Conservation (phyloP, 2,888 invertebrate species). For the Acronicta psi region DNA sequence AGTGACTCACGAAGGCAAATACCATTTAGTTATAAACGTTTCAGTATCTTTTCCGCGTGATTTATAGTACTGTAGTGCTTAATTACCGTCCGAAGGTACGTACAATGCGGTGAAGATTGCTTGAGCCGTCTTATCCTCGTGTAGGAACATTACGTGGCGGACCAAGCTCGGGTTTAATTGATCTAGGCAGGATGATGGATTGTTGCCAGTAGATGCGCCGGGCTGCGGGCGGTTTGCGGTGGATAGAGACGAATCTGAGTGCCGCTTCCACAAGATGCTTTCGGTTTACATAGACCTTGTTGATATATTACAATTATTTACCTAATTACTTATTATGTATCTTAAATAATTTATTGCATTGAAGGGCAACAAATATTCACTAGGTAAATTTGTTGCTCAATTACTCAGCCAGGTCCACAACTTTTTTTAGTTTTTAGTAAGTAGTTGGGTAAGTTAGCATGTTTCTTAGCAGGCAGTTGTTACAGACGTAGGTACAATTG, state of each 20-base stretch:
- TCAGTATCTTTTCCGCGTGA: conserved; percentile 14
- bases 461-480: too few relatives aligned
- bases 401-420: too few relatives aligned
- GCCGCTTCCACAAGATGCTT: conserved; percentile 62
- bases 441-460: too few relatives aligned
- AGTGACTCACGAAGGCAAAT: conserved; percentile 4
- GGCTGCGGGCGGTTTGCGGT: conserved; percentile 60
- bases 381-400: too few relatives aligned
- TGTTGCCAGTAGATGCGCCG: conserved; percentile 59
- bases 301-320: conserved; percentile 3
- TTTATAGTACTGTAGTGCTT: conserved; percentile 36
- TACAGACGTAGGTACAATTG: too few relatives aligned
- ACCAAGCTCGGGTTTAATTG: conserved; percentile 72
- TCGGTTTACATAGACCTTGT: conserved; percentile 46
- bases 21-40: conserved; percentile 8
- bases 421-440: too few relatives aligned
- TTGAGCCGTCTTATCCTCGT: conserved; percentile 60
- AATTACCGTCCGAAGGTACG: conserved; percentile 34
- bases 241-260: conserved; percentile 71
- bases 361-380: too few relatives aligned
- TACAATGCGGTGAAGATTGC: conserved; percentile 52
- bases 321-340: too few relatives aligned
- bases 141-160: conserved; percentile 63
- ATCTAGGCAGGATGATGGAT: conserved; percentile 78
- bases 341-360: too few relatives aligned